Evolutionary conservation across 64 coral and sea anemone genomes (phyloP).

Genomic region (Anthopleura sola): DNA sequence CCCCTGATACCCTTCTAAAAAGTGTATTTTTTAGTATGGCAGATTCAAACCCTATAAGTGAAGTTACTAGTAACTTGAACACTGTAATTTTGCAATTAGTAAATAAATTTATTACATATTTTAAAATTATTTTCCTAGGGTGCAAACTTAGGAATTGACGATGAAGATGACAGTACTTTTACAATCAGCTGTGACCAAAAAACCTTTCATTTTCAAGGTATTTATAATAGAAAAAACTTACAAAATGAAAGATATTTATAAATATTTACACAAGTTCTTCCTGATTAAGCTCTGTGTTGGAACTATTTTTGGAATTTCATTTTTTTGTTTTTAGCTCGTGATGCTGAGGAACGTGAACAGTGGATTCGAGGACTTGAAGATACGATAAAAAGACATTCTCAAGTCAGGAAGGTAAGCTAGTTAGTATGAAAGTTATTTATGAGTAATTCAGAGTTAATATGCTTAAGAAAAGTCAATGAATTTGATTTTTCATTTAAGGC

Average conservation of each 20-base stretch:
- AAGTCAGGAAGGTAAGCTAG: slow-evolving; percentile 70
- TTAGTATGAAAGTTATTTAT: no score
- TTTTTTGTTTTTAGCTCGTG: slow-evolving; percentile 54
- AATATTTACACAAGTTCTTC: not conserved
- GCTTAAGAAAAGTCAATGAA: no score
- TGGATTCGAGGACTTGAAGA: slow-evolving; percentile 92
- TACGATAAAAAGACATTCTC: slow-evolving; percentile 97
- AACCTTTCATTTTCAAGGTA: slow-evolving; percentile 99
- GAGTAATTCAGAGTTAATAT: not conserved
- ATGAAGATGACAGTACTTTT: slow-evolving; percentile 98
- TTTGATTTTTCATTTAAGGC: no score
- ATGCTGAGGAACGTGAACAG: slow-evolving; percentile 89
- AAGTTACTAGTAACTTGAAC: no score
- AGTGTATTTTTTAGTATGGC: no score
- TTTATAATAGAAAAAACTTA: not conserved
- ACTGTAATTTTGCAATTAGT: not conserved
- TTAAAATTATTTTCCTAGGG: slow-evolving; percentile 45
- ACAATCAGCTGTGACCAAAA: slow-evolving; percentile 98
- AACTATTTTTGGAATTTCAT: not conserved
- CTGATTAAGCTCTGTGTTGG: not conserved
- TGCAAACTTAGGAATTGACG: slow-evolving; percentile 94
- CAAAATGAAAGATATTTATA: not conserved
- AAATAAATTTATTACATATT: not conserved
- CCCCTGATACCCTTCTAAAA: no score
- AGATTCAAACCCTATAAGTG: no score